Percentiles rank a stretch among this genome's conserved stretches.
Evolutionary conservation across 2,888 invertebrate genomes (phyloP).

Genomic region (Drosophila recens): DNA sequence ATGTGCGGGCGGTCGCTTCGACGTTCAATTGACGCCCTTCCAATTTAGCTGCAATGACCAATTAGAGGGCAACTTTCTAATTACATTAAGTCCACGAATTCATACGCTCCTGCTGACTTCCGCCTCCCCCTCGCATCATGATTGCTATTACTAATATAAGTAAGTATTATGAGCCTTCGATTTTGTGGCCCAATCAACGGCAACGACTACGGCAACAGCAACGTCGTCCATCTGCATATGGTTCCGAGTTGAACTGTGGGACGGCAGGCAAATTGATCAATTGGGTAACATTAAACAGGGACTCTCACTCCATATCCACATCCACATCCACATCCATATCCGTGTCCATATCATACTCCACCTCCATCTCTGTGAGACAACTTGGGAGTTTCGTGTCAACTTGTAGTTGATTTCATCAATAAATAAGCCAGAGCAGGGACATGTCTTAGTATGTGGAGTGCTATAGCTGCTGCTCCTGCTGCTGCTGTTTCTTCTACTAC

Average conservation of each 20-base stretch:
- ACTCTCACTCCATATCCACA: conserved; percentile 27
- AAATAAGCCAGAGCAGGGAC: conserved; percentile 60
- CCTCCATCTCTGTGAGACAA: conserved; percentile 5
- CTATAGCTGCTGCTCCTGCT: neutral
- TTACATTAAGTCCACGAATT: conserved; percentile 65
- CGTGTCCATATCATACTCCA: neutral
- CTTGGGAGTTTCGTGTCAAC: conserved; percentile 69
- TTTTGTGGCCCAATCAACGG: conserved; percentile 68
- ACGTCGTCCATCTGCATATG: conserved; percentile 65
- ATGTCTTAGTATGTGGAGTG: conserved; percentile 42
- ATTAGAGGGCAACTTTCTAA: conserved; percentile 52
- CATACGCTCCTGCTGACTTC: conserved; percentile 42
- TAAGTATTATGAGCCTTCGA: conserved; percentile 50
- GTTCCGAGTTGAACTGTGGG: conserved; percentile 14
- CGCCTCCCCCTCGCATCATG: conserved; percentile 25
- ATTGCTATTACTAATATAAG: conserved; percentile 33
- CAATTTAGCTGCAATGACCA: conserved; percentile 65
- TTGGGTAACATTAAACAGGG: conserved; percentile 74
- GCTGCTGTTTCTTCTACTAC: neutral
- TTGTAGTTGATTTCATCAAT: conserved; percentile 75
- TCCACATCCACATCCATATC: neutral
- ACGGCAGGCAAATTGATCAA: conserved; percentile 68
- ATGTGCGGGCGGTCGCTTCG: conserved; percentile 45
- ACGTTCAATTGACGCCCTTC: conserved; percentile 49
- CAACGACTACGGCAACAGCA: conserved; percentile 51